Evolutionary conservation across 2,797 vertebrate species (phyloP).

Genomic region (Scleropages formosus): DNA sequence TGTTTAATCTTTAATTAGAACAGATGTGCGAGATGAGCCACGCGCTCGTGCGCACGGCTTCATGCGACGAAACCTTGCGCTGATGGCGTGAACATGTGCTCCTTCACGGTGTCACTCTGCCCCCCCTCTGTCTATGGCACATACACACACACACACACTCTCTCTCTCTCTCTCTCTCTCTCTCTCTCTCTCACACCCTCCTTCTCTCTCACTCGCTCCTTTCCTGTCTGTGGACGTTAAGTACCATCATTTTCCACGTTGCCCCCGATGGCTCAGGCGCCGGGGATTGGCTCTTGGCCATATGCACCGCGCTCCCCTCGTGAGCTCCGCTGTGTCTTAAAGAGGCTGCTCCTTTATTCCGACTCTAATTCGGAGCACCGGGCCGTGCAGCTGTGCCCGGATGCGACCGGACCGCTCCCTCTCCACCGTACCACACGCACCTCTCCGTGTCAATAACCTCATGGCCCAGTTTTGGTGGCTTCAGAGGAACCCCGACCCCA

Average conservation of each 20-base stretch:
- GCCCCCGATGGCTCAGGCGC: conserved; percentile 28
- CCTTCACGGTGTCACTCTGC: no score
- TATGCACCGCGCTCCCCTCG: neutral
- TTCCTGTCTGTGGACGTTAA: conserved; percentile 19
- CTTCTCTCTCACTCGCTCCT: neutral
- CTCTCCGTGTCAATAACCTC: neutral
- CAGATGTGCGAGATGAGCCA: neutral
- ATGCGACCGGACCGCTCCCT: neutral
- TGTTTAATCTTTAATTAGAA: neutral
- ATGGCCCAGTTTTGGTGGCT: no score
- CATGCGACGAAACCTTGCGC: neutral
- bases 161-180: neutral
- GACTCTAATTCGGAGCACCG: no score
- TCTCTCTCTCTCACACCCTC: neutral
- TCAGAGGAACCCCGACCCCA: no score
- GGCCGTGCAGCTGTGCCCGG: no score
- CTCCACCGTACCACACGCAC: neutral
- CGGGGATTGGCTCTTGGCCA: conserved; percentile 42
- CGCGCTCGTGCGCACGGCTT: neutral
- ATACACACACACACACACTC: no score
- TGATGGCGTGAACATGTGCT: neutral
- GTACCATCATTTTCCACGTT: conserved; percentile 35
- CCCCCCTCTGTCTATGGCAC: no score
- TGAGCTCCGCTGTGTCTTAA: conserved; percentile 9
- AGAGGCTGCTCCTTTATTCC: neutral